Percentiles rank a stretch among this genome's conserved stretches.
Conservation (phyloP, 2,797 vertebrate genomes). For the Cyprinella venusta region DNA sequence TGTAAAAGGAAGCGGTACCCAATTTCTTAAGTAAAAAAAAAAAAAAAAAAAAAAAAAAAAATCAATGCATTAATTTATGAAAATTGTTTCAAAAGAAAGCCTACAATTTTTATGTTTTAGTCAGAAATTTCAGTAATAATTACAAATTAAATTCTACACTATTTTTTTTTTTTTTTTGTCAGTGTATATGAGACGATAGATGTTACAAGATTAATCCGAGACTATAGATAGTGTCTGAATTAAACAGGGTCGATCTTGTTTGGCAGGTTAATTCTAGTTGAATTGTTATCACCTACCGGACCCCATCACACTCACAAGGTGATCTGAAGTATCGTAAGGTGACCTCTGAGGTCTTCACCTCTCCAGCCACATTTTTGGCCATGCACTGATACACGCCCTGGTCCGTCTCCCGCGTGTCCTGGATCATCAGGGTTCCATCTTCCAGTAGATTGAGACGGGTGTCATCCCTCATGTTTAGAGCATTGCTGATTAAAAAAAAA, state of each 20-base stretch:
- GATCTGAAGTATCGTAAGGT: slow-evolving; percentile 94
- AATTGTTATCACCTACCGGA: background rate
- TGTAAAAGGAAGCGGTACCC: too few species aligned
- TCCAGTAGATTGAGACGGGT: slow-evolving; percentile 94
- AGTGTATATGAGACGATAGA: background rate
- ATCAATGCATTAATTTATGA: background rate
- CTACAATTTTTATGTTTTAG: background rate
- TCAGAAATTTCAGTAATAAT: background rate
- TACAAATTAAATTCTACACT: background rate
- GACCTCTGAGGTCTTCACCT: slow-evolving; percentile 96
- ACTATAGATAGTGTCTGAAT: background rate
- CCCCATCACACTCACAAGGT: slow-evolving; percentile 81
- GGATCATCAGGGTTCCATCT: slow-evolving; percentile 97
- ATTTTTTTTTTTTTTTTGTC: too few species aligned
- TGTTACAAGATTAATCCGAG: background rate
- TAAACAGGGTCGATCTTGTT: background rate
- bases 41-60: too few species aligned
- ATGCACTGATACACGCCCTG: slow-evolving; percentile 98
- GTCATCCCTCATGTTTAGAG: slow-evolving; percentile 95
- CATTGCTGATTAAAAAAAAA: slow-evolving; percentile 80
- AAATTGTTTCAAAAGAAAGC: background rate
- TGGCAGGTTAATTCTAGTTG: background rate
- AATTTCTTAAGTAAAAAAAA: too few species aligned
- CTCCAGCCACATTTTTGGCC: slow-evolving; percentile 96
- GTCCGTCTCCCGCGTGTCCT: slow-evolving; percentile 93